Percentiles rank a stretch among this genome's conserved stretches.
These are phyloP conservation scores for Chloroceryle amazona DNA, from an alignment of 2,797 vertebrate species.

Conservation along the genomic window DNA sequence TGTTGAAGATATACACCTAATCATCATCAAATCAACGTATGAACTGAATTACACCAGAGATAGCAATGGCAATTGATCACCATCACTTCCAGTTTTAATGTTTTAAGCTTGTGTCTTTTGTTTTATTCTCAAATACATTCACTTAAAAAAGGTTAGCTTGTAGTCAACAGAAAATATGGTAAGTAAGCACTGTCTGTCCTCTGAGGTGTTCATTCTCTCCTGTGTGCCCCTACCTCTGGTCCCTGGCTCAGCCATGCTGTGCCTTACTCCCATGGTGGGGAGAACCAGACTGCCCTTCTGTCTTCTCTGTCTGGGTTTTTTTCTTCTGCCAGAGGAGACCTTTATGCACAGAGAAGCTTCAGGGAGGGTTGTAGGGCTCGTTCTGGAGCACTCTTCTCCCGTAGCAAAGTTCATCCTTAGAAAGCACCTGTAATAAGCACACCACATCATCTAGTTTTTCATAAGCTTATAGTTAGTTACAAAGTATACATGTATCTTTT, in stretches of 20 bases:
- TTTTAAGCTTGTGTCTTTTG: neutral
- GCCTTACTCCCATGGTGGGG: neutral
- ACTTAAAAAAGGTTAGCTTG: neutral
- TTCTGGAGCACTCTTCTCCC: rapidly evolving
- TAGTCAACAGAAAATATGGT: neutral
- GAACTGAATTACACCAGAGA: neutral
- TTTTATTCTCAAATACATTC: neutral
- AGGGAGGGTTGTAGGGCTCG: neutral
- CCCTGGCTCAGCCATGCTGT: neutral
- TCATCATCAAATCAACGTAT: neutral
- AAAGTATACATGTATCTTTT: neutral
- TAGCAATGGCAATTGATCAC: neutral
- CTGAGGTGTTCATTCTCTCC: neutral
- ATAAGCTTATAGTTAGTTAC: neutral
- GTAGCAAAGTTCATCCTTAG: neutral
- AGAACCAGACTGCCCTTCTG: neutral
- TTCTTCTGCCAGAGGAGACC: neutral
- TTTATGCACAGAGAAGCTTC: neutral
- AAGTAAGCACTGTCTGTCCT: neutral
- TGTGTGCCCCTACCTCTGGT: neutral
- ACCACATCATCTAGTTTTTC: neutral
- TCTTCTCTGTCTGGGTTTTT: neutral
- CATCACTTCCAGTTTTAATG: neutral
- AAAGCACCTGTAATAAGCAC: neutral
- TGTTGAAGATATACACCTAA: neutral